Conservation (phyloP, 2,888 invertebrate genomes). For the Mythimna vitellina region DNA sequence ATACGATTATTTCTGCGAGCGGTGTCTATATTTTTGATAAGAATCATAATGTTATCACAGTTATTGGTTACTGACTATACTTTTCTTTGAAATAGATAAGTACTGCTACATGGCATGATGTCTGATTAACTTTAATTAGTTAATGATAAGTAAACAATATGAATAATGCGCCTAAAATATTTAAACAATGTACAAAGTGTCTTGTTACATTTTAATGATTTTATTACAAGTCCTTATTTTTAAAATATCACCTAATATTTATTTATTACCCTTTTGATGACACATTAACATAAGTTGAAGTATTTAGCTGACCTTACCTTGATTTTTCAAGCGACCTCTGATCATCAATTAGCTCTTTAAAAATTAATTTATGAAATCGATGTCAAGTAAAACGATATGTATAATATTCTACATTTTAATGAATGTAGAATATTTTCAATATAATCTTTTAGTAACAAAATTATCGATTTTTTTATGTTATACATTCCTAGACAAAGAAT, state of each 20-base stretch:
- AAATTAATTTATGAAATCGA: slow-evolving; percentile 30
- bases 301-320: slow-evolving; percentile 60
- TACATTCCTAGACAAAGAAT: slow-evolving; percentile 71
- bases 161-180: slow-evolving; percentile 13
- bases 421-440: slow-evolving; percentile 11
- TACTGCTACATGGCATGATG: slow-evolving; percentile 55
- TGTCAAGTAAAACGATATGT: slow-evolving; percentile 29
- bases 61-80: slow-evolving; percentile 58
- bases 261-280: slow-evolving; percentile 36
- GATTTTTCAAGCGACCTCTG: slow-evolving; percentile 54
- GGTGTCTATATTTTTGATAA: slow-evolving; percentile 46
- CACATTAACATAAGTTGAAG: slow-evolving; percentile 50
- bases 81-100: slow-evolving; percentile 59
- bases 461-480: slow-evolving; percentile 11
- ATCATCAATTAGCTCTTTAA: slow-evolving; percentile 41
- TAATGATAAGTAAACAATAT: slow-evolving; percentile 35
- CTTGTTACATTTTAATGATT: neutral
- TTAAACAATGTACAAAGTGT: neutral
- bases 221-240: slow-evolving; percentile 10
- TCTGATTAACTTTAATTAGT: slow-evolving; percentile 55
- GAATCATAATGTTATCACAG: slow-evolving; percentile 34
- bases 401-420: slow-evolving; percentile 2
- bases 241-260: slow-evolving; percentile 12
- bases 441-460: neutral
- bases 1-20: neutral